Evolutionary conservation across 1,140 invertebrate species (phyloP), one percentile per base, ranked within the genome.

Genomic region (Ditylenchus dipsaci): DNA sequence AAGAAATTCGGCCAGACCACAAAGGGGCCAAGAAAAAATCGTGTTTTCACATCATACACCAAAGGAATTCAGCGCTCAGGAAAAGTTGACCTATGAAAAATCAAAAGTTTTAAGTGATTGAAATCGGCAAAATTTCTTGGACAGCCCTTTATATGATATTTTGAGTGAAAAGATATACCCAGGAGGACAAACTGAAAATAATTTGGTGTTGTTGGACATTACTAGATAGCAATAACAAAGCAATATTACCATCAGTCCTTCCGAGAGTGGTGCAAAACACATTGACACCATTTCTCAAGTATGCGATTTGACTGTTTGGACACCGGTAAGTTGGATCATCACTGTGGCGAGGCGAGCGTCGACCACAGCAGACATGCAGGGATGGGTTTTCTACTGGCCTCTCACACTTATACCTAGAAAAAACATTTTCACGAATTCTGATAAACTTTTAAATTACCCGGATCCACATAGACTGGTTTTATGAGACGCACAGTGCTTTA

Each of bases 221-320:
- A 21, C 23, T 30, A 53, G 26, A 26, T 29, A 27, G 27, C 23
- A 26, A 33, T 49, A 1, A 38, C 33, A 38, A 3, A 38, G 33
- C 33, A 3, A 38, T n/a, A 38, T 38, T 38, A 38, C 33, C 33
- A 38, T 38, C 49, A 19, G 49, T 53, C 8, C 49, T 53, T 3
- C 49, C 49, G 23, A 53, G 49, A 21, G 49, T 53, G 15, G 3
- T 53, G 15, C 49, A 53, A 53, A 53, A 53, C 3, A 21, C 23
- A 15, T 53, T 53, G 3, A 21, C 23, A 3, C 49, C 49, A 53
- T 53, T 53, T 53, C 8, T 21, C n/a, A 53, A 26, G 15, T 53
- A 53, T 7, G 69, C 13, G 13, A 53, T 65, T n/a, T 75, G 38
- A 11, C 57, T 71, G 63, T 75, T 63, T 8, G 69, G 61, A 74